phyloP scores from a whole-genome alignment of 2,797 vertebrate genomes.

The Karalla daura region DNA sequence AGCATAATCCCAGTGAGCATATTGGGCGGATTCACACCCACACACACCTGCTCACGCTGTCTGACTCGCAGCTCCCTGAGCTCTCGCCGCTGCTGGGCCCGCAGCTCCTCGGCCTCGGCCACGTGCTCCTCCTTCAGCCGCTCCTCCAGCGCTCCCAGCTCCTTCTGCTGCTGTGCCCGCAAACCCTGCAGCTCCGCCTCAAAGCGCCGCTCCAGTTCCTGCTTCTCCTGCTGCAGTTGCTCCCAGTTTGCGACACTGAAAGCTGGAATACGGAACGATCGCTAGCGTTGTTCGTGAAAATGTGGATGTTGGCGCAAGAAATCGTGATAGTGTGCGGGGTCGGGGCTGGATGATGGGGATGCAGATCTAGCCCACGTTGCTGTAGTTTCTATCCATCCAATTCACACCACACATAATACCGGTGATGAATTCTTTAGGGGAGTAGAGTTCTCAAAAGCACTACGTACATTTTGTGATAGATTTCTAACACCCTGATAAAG shows the following conservation, averaged over 20 bases:
- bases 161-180: slow-evolving; percentile 85
- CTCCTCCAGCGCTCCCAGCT: slow-evolving; percentile 88
- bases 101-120: slow-evolving; percentile 78
- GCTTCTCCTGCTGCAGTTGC: slow-evolving; percentile 92
- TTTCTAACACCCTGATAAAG: not conserved
- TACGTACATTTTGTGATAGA: not conserved
- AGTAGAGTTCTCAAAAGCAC: not conserved
- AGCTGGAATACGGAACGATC: slow-evolving; percentile 84
- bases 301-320: not conserved
- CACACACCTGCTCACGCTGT: slow-evolving; percentile 88
- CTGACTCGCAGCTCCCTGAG: slow-evolving; percentile 80
- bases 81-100: slow-evolving; percentile 81
- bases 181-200: slow-evolving; percentile 87
- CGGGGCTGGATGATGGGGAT: too few species aligned
- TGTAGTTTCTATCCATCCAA: too few species aligned
- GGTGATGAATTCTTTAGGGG: not conserved
- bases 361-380: too few species aligned
- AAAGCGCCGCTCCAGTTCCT: slow-evolving; percentile 88
- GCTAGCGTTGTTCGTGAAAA: not conserved
- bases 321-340: too few species aligned
- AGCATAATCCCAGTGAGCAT: too few species aligned
- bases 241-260: slow-evolving; percentile 88
- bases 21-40: too few species aligned
- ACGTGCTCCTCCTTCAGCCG: slow-evolving; percentile 83
- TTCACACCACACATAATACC: too few species aligned